Evolutionary conservation across 2,888 invertebrate species (phyloP).

Genomic region (Nomada fabriciana): DNA sequence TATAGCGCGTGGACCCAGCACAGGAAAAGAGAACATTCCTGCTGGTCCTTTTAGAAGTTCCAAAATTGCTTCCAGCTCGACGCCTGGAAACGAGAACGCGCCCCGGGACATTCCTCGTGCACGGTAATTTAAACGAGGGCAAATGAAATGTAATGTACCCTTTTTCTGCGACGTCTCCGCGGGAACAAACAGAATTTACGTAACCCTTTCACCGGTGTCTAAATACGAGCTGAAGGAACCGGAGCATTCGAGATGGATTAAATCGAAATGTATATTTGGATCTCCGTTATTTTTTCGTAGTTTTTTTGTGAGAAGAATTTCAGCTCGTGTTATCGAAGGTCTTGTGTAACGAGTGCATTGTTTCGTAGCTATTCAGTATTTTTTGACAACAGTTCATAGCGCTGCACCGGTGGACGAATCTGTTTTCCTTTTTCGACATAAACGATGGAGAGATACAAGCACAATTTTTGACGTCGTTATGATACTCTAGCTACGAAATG

Average conservation of each 20-base stretch:
- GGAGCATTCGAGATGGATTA: neutral
- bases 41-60: conserved; percentile 20
- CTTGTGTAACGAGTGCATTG: neutral
- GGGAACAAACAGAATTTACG: conserved; percentile 30
- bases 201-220: neutral
- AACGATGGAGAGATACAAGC: too few species aligned
- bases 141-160: conserved; percentile 43
- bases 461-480: too few species aligned
- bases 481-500: too few species aligned
- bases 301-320: neutral
- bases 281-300: neutral
- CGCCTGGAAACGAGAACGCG: conserved; percentile 16
- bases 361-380: too few species aligned
- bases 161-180: conserved; percentile 1
- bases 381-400: too few species aligned
- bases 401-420: too few species aligned
- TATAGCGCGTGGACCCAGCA: neutral
- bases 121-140: conserved; percentile 39
- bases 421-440: too few species aligned
- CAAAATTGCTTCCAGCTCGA: conserved; percentile 36
- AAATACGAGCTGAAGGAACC: neutral
- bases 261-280: neutral
- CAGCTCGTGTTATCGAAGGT: neutral
- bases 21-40: conserved; percentile 23
- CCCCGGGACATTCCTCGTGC: conserved; percentile 28